Conservation (phyloP, 2,113 vertebrate genomes). For the Capra hircus region DNA sequence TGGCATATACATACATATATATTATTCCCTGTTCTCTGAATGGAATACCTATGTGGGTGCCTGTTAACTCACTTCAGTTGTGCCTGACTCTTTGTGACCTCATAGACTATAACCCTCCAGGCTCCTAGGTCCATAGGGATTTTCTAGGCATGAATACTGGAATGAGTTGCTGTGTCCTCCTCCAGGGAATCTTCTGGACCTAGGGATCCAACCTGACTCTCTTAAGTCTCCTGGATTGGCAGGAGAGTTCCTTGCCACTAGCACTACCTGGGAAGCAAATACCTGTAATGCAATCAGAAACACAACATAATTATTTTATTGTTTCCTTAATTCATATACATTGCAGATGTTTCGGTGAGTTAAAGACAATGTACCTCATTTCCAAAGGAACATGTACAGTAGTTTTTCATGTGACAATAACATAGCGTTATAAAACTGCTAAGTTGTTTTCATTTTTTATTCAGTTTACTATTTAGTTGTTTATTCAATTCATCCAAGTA, state of each 20-base stretch:
- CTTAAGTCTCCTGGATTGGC: neutral
- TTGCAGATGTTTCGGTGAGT: neutral
- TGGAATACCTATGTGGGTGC: neutral
- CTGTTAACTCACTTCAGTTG: neutral
- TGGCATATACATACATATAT: neutral
- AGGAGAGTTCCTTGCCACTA: neutral
- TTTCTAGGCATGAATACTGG: neutral
- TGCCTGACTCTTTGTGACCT: neutral
- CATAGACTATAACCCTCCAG: neutral
- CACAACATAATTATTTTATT: neutral
- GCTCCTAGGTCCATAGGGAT: neutral
- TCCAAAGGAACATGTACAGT: neutral
- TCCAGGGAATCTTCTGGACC: neutral
- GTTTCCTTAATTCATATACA: neutral
- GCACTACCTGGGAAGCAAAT: neutral
- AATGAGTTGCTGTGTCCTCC: neutral
- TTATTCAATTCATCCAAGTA: neutral
- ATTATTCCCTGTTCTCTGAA: neutral
- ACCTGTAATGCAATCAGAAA: neutral
- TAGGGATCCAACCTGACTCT: neutral
- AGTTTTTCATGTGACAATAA: neutral
- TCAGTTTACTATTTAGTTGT: neutral
- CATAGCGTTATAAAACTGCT: neutral
- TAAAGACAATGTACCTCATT: neutral
- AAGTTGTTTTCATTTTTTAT: neutral